These are phyloP conservation scores for Macroglossus sobrinus DNA, from an alignment of 2,113 vertebrate genomes.

Conservation along the genomic window DNA sequence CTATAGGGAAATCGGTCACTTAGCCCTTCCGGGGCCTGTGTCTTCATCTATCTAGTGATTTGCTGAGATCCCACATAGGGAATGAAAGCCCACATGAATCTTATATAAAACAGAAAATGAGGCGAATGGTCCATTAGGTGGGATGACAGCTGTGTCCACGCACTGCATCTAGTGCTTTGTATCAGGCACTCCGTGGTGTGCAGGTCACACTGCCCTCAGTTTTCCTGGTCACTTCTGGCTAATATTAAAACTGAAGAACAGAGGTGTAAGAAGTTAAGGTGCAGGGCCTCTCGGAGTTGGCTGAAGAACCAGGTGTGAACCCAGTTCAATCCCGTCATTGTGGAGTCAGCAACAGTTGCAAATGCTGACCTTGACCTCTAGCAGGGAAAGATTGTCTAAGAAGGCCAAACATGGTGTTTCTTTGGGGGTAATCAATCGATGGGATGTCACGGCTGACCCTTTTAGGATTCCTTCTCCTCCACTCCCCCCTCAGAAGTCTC, in stretches of 20 bases:
- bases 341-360: background rate
- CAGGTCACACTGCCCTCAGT: background rate
- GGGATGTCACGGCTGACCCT: background rate
- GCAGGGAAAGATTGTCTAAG: background rate
- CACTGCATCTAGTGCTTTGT: accelerated
- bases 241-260: too few relatives aligned
- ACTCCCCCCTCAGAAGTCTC: accelerated
- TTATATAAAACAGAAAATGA: background rate
- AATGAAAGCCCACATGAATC: background rate
- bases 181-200: accelerated
- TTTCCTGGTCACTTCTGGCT: background rate
- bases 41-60: background rate
- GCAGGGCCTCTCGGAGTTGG: too few relatives aligned
- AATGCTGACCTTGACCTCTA: too few relatives aligned
- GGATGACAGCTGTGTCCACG: background rate
- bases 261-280: background rate
- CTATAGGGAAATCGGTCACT: accelerated
- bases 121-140: too few relatives aligned
- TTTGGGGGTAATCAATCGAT: background rate
- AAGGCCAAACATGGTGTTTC: background rate
- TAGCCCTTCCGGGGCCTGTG: background rate
- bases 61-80: background rate
- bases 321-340: background rate
- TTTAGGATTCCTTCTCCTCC: too few relatives aligned
- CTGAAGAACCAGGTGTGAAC: background rate